Evolutionary conservation across 2,888 invertebrate species (phyloP), one percentile per base, ranked within the genome.

Genomic region (Phengaris arion): DNA sequence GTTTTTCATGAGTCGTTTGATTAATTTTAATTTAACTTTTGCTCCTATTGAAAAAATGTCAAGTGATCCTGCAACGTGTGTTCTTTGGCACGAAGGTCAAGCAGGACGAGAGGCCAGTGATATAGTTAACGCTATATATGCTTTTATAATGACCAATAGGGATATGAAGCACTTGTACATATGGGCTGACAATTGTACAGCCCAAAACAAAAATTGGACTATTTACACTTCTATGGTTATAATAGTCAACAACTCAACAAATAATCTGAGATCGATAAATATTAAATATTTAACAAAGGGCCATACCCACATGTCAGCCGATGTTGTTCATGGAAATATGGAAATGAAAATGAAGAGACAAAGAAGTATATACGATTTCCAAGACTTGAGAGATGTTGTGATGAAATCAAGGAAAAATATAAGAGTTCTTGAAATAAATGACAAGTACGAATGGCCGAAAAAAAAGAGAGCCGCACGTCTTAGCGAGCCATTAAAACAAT

Each of bases 261-360:
- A 76, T 74, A 72, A 74, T 76, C 70, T 78, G 57, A 74, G 76
- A 75, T 74, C 74, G 74, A 69, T 78, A 55, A 78, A 57, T 0
- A 74, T 78, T 68, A 78, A 52, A 57, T 79, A 77, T 52, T 9
- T 79, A 22, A 77, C 77, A 52, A 79, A 79, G 74, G 77, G 79
- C 6, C 79, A 79, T 74, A 79, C 79, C 35, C 79, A 79, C 75
- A 79, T 79, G 77, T 77, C 76, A 59, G 78, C 77, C 54, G 77
- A 77, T 75, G 75, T 69, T 13, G 77, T 79, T 54, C 77, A 79
- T 68, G 77, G 76, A 54, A 78, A 79, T 72, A 79, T 78, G 35
- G 79, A 78, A 78, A 48, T 73, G 74, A 77, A 79, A 77, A 78
- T 79, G 76, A 79, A 46, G 68, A 75, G 74, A 13, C 77, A 77